These are phyloP conservation scores for Pogona vitticeps DNA, from an alignment of 2,113 vertebrate species.

Conservation along the genomic window DNA sequence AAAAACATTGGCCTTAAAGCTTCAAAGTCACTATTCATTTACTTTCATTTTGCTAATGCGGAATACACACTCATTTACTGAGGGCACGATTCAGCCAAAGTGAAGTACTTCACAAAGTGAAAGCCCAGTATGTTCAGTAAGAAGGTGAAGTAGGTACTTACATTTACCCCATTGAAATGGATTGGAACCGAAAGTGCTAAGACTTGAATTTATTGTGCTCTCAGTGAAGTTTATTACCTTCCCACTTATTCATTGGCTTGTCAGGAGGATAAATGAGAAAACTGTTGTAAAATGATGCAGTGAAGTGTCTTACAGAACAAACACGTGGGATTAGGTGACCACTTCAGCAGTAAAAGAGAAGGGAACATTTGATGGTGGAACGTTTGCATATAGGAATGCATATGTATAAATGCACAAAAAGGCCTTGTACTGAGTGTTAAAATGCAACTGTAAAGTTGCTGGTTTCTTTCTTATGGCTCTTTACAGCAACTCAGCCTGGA, in stretches of 20 bases:
- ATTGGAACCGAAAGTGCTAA: neutral
- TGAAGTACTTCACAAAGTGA: neutral
- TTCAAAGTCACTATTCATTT: conserved; percentile 15
- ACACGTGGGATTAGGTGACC: neutral
- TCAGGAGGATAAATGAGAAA: neutral
- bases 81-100: neutral
- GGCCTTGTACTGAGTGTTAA: too few species aligned
- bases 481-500: too few species aligned
- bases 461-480: too few species aligned
- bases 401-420: neutral
- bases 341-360: neutral
- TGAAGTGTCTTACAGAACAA: neutral
- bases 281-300: neutral
- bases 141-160: neutral
- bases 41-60: conserved; percentile 12
- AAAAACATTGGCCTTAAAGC: conserved; percentile 27
- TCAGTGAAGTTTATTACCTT: conserved; percentile 8
- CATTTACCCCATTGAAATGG: neutral
- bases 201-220: neutral
- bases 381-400: neutral
- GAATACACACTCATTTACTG: conserved; percentile 10
- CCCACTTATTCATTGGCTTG: neutral
- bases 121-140: neutral
- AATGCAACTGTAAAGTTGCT: too few species aligned
- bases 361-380: neutral